Evolutionary conservation across 2,113 vertebrate genomes (phyloP), one percentile per base, ranked within the genome.

Genomic region (Pagrus major): DNA sequence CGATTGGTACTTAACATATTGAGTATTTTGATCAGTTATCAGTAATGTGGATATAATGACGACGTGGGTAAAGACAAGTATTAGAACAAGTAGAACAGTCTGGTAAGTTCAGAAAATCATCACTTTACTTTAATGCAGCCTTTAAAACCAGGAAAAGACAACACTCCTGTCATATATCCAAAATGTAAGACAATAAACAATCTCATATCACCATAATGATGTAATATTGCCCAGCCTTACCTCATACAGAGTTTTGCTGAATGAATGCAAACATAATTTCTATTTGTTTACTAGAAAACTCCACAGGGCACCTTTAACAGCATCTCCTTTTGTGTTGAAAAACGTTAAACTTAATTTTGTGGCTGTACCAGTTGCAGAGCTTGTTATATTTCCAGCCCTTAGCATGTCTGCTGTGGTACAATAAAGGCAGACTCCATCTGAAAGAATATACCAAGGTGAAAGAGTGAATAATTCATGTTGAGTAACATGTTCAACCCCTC

Each of bases 381-480:
- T 64, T 31, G 49, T 74, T 85, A 21, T 59, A 55, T 16, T 72
- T 56, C 51, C 70, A 77, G 42, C 42, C 52, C 67, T 37, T 23
- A 12, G 39, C 49, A 51, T 46, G 46, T 87, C 61, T 35, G 66
- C 39, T 20, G 72, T 47, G 54, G 33, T 78, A 59, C 89, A 90
- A 75, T 82, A 79, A 85, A 87, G 77, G 64, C 51, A 47, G 71
- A 68, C 64, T 85, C 78, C 58, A 81, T 83, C 78, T 86, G 85
- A 91, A 91, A 93, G 90, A 92, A 88, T 86, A 89, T 86, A 87
- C 87, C 83, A 81, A 91, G 91, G 86, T 91, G 90, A 90, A 91
- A 65, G 72, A 74, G 89, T 94, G 85, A 94, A 93, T 95, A 91
- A 94, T 95, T 95, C 85, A 93, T 93, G 84, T 90, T 80, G 87